Percentiles rank a stretch among this genome's conserved stretches.
Evolutionary conservation across 2,113 vertebrate species (phyloP).

Genomic region (Tretioscincus oriximinensis): DNA sequence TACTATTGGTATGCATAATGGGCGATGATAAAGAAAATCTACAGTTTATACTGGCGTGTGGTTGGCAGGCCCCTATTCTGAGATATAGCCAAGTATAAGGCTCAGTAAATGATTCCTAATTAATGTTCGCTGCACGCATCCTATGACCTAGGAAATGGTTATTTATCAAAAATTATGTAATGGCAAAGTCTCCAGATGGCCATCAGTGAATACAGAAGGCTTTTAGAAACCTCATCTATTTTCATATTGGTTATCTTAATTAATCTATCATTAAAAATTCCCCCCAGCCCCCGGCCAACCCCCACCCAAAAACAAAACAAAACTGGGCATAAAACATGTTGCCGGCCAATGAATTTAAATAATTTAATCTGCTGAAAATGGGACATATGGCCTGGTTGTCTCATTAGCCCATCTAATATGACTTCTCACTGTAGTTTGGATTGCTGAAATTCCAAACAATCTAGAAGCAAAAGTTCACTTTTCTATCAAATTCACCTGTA

Average conservation of each 20-base stretch:
- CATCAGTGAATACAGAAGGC: conserved; percentile 17
- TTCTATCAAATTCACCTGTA: neutral
- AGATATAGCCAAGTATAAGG: no score
- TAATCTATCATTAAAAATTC: conserved; percentile 26
- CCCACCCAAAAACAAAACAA: conserved; percentile 13
- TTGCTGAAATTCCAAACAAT: neutral
- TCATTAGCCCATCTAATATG: neutral
- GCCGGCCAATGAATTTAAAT: conserved; percentile 27
- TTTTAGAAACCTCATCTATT: conserved; percentile 6
- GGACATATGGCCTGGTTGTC: neutral
- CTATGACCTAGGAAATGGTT: neutral
- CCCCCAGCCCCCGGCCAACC: neutral
- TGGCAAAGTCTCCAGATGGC: neutral
- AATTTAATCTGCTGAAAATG: conserved; percentile 3
- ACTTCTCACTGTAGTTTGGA: neutral
- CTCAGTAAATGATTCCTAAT: neutral
- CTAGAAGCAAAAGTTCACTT: neutral
- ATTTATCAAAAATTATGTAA: conserved; percentile 14
- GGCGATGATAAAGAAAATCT: neutral
- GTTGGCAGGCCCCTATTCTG: no score
- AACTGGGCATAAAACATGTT: neutral
- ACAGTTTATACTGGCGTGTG: neutral
- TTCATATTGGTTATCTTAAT: conserved; percentile 15
- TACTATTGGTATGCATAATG: no score
- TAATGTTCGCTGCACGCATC: neutral